Percentiles rank a stretch among this genome's conserved stretches.
Conservation (phyloP, 2,113 vertebrate species). For the Megaceryle torquata region DNA sequence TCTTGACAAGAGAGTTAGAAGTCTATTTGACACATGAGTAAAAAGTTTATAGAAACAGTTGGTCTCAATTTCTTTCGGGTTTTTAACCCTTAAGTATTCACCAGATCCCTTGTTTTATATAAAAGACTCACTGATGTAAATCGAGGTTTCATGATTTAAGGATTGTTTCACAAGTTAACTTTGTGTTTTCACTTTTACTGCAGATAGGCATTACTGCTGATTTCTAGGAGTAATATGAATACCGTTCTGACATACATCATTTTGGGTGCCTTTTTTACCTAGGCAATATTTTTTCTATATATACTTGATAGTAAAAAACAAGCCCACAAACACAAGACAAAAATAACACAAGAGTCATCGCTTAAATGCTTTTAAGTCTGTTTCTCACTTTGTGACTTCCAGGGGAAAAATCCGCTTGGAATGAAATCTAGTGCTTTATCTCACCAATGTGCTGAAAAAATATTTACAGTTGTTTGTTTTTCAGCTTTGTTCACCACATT, state of each 20-base stretch:
- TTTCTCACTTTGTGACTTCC: not conserved
- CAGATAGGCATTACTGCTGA: not conserved
- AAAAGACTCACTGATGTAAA: fast-evolving
- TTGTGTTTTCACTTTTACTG: not conserved
- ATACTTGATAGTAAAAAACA: not conserved
- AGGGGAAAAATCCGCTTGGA: not conserved
- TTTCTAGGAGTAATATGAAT: not conserved
- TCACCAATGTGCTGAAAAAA: not conserved
- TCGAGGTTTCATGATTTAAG: not conserved
- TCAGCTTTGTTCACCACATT: not conserved
- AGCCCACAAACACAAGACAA: too few relatives aligned
- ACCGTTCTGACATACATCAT: not conserved
- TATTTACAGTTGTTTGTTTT: not conserved
- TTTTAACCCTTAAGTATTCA: not conserved
- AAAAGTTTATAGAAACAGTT: not conserved
- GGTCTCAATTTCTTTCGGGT: not conserved
- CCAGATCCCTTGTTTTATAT: not conserved
- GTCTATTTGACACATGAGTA: not conserved
- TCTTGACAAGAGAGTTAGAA: not conserved
- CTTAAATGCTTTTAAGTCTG: not conserved
- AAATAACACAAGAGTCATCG: not conserved
- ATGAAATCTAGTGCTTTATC: not conserved
- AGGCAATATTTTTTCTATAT: not conserved
- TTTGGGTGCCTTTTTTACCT: not conserved
- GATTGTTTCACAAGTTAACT: not conserved